These are phyloP conservation scores for Scrobipalpa costella DNA, from an alignment of 2,888 invertebrate species.

Conservation along the genomic window DNA sequence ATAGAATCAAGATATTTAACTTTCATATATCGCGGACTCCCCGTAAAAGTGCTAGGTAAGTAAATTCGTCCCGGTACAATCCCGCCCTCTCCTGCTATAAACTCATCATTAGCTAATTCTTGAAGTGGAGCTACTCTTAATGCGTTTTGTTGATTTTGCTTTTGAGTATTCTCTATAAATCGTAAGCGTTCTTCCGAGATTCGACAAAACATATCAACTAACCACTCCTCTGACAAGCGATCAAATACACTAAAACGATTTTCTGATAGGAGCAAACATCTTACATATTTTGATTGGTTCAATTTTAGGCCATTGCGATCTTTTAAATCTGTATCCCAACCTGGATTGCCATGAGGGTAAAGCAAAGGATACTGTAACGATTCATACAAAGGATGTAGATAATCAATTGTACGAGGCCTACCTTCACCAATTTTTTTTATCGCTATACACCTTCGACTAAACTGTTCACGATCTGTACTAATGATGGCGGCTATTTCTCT, in stretches of 20 bases:
- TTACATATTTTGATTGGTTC: background rate
- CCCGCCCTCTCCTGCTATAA: background rate
- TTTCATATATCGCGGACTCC: background rate
- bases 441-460: background rate
- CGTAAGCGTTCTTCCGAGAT: background rate
- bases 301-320: background rate
- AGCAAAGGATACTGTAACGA: background rate
- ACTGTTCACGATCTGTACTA: background rate
- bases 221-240: constrained; percentile 6
- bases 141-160: background rate
- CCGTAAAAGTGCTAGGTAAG: background rate
- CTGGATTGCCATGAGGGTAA: background rate
- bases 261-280: background rate
- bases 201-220: background rate
- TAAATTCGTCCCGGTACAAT: background rate
- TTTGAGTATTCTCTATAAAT: background rate
- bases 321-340: background rate
- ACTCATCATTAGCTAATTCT: background rate
- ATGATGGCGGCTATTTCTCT: background rate
- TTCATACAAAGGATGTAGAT: background rate
- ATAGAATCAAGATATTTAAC: background rate
- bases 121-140: background rate
- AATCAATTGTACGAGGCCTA: background rate
- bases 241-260: background rate
- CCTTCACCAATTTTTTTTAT: background rate